Evolutionary conservation across 2,888 invertebrate species (phyloP).

Genomic region (Chaitophorus viminalis): DNA sequence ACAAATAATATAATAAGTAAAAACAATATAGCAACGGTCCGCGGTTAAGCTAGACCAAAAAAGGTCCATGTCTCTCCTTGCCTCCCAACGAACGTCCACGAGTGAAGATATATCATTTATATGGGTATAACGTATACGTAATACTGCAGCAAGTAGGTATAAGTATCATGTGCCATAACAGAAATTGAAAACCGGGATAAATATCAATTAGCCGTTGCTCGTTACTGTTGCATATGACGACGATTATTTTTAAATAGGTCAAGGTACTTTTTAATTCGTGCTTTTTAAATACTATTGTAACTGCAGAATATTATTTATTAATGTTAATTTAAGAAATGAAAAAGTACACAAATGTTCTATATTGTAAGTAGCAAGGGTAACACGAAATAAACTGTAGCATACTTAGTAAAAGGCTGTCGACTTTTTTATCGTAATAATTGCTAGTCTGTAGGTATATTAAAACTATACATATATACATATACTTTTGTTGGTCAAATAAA

Average conservation of each 20-base stretch:
- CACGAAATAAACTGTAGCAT: not conserved
- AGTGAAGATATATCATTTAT: not conserved
- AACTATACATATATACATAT: not conserved
- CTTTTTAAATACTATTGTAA: conserved; percentile 4
- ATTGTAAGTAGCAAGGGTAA: not conserved
- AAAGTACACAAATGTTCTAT: not conserved
- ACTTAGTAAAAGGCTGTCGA: conserved; percentile 25
- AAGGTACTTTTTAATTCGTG: conserved; percentile 26
- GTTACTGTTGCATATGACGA: conserved; percentile 37
- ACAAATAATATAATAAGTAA: too few relatives aligned
- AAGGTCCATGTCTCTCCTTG: too few relatives aligned
- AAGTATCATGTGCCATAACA: not conserved
- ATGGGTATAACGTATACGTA: not conserved
- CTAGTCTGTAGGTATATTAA: not conserved
- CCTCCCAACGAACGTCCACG: not conserved
- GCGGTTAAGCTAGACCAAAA: too few relatives aligned
- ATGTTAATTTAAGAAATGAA: conserved; percentile 10
- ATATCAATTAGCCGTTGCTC: not conserved
- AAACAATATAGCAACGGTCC: too few relatives aligned
- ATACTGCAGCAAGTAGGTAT: too few relatives aligned
- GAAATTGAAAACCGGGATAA: not conserved
- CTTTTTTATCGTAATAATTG: conserved; percentile 38
- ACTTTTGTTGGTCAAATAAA: not conserved
- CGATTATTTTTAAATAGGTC: conserved; percentile 23
- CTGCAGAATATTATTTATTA: conserved; percentile 40